Percentiles rank a stretch among this genome's conserved stretches.
Evolutionary conservation across 2,888 invertebrate genomes (phyloP).

Genomic region (Pherbina coryleti): DNA sequence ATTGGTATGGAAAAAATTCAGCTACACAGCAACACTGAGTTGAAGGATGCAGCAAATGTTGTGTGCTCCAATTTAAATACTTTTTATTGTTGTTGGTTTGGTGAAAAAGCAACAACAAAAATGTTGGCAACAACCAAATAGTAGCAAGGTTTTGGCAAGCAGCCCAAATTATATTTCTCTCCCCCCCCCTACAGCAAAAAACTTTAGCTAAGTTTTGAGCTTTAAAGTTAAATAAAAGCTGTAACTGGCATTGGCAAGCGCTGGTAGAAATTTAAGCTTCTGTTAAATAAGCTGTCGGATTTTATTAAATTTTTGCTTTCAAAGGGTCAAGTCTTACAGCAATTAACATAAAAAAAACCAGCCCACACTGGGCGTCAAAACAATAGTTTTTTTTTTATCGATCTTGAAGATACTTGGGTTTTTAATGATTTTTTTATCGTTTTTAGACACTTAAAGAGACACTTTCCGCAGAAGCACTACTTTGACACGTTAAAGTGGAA

Average conservation of each 20-base stretch:
- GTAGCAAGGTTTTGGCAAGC: constrained; percentile 1
- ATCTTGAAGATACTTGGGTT: neutral
- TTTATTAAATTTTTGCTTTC: too few species aligned
- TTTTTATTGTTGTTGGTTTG: neutral
- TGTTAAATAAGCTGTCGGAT: too few species aligned
- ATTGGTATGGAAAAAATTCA: too few species aligned
- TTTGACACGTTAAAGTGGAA: neutral
- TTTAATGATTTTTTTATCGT: neutral
- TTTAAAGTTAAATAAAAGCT: neutral
- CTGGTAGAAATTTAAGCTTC: too few species aligned
- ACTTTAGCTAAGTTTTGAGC: neutral
- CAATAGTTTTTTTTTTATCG: neutral
- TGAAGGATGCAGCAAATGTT: neutral
- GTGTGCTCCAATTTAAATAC: neutral
- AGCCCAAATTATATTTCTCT: neutral
- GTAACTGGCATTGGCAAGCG: too few species aligned
- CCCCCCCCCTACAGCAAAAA: neutral
- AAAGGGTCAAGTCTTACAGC: too few species aligned
- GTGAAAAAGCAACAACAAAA: neutral
- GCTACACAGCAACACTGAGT: neutral
- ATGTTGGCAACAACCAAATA: neutral
- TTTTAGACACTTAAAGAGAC: neutral
- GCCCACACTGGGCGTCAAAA: neutral
- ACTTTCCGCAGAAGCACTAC: constrained; percentile 3
- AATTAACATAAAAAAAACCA: neutral